A percentile compares a stretch with the other conserved stretches of the same genome.
These are phyloP conservation scores for Aproaerema taeniolella DNA, from an alignment of 2,888 invertebrate genomes.

Conservation along the genomic window DNA sequence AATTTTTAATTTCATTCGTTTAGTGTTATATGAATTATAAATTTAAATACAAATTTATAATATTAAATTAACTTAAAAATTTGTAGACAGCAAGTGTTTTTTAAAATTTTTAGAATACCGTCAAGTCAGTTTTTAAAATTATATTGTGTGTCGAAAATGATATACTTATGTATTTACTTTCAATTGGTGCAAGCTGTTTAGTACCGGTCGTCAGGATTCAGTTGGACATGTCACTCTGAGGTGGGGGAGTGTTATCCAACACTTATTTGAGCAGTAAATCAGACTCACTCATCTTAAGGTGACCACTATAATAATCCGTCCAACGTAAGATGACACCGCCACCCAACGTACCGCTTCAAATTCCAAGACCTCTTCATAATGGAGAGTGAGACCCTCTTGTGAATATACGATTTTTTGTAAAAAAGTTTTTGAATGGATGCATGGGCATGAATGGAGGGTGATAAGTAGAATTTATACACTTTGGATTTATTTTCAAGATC, in stretches of 20 bases:
- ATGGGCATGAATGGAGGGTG: conserved; percentile 45
- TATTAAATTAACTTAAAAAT: too few species aligned
- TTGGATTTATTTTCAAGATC: too few species aligned
- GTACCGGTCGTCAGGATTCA: too few species aligned
- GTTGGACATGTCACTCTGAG: conserved; percentile 23
- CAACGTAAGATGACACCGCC: conserved; percentile 27
- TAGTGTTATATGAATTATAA: too few species aligned
- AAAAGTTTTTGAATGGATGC: conserved; percentile 48
- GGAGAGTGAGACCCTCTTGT: conserved; percentile 35
- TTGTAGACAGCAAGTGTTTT: too few species aligned
- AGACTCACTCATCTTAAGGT: conserved; percentile 52
- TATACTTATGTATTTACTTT: too few species aligned
- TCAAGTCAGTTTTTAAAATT: too few species aligned
- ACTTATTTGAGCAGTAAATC: conserved; percentile 51
- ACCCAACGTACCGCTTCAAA: neutral
- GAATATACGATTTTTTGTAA: conserved; percentile 36
- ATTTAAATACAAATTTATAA: too few species aligned
- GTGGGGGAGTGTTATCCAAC: conserved; percentile 29
- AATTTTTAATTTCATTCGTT: too few species aligned
- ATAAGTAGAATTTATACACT: conserved; percentile 26
- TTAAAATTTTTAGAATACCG: too few species aligned
- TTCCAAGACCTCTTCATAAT: conserved; percentile 25
- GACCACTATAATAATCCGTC: conserved; percentile 32
- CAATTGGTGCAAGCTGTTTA: too few species aligned
- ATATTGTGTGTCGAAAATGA: too few species aligned